Conservation (phyloP, 2,797 vertebrate species). For the Scolopax bukidnonensis region DNA sequence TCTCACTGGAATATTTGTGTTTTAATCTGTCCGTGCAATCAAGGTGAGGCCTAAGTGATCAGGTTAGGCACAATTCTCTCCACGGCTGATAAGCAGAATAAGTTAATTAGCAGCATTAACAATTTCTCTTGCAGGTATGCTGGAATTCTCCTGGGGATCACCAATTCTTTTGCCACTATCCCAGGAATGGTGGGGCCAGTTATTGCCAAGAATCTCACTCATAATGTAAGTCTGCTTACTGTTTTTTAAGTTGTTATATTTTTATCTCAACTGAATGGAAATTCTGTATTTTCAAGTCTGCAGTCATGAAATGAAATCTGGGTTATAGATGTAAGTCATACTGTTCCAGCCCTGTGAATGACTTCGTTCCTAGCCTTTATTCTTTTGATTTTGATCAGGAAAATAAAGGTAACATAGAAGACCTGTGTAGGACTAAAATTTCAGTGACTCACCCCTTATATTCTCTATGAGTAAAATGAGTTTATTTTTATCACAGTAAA, state of each 20-base stretch:
- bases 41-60: neutral
- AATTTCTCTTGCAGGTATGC: conserved; percentile 85
- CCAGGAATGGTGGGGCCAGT: conserved; percentile 97
- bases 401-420: neutral
- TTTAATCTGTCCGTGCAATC: neutral
- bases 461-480: neutral
- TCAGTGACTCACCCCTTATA: neutral
- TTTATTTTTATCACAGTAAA: neutral
- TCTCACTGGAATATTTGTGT: neutral
- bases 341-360: neutral
- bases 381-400: neutral
- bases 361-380: neutral
- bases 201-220: conserved; percentile 89
- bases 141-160: conserved; percentile 96
- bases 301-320: neutral
- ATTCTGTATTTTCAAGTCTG: neutral
- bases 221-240: conserved; percentile 82
- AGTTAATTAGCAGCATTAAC: neutral
- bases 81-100: neutral
- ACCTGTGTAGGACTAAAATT: neutral
- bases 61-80: neutral
- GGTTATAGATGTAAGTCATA: neutral
- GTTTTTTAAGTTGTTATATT: neutral
- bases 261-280: neutral
- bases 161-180: conserved; percentile 97